A percentile compares a stretch with the other conserved stretches of the same genome.
phyloP scores from a whole-genome alignment of 2,888 invertebrate species.

The Flexamia atlantica region DNA sequence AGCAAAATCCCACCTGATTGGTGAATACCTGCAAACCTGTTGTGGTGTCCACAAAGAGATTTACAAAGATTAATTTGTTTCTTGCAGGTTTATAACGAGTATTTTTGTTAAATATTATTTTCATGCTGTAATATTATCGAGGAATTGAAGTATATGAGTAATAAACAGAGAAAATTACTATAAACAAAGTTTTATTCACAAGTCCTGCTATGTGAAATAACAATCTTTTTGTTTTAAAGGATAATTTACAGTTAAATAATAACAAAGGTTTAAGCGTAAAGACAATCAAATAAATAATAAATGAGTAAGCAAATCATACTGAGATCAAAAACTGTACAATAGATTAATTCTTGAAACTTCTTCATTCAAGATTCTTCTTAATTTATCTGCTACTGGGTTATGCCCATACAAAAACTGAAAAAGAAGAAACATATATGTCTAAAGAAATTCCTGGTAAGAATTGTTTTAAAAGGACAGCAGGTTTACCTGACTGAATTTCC shows the following conservation, averaged over 20 bases:
- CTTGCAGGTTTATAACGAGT: too few species aligned
- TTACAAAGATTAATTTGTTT: too few species aligned
- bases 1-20: too few species aligned
- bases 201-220: constrained; percentile 11
- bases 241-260: not conserved
- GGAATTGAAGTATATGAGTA: not conserved
- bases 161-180: not conserved
- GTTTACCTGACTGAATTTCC: too few species aligned
- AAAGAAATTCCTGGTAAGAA: too few species aligned
- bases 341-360: too few species aligned
- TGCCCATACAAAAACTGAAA: not conserved
- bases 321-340: constrained; percentile 33
- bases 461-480: too few species aligned
- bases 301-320: not conserved
- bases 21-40: too few species aligned
- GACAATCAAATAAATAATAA: constrained; percentile 17
- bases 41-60: too few species aligned
- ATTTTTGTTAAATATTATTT: too few species aligned
- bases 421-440: not conserved
- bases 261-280: constrained; percentile 23
- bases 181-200: constrained; percentile 27
- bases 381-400: not conserved
- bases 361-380: too few species aligned
- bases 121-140: not conserved
- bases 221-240: not conserved